These are phyloP conservation scores for Melanargia galathea DNA, from an alignment of 2,888 invertebrate genomes.

Conservation along the genomic window DNA sequence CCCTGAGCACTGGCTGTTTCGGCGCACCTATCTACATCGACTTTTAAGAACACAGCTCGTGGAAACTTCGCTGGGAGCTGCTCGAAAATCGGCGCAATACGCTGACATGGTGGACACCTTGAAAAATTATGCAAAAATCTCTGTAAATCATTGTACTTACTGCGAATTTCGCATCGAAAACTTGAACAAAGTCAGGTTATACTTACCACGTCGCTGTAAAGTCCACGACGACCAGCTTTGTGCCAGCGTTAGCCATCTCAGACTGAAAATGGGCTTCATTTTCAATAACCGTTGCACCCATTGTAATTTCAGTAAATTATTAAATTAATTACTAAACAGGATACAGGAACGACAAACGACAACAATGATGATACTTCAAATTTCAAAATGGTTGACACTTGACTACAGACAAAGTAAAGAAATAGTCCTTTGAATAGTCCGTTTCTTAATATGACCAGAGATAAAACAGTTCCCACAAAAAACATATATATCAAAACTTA, in stretches of 20 bases:
- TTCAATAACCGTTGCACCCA: slow-evolving; percentile 85
- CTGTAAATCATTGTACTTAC: slow-evolving; percentile 32
- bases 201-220: slow-evolving; percentile 96
- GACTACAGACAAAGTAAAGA: slow-evolving; percentile 10
- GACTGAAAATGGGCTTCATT: slow-evolving; percentile 92
- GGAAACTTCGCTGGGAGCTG: slow-evolving; percentile 93
- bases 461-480: no score
- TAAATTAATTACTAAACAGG: slow-evolving; percentile 27
- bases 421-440: background rate
- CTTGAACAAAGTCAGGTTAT: slow-evolving; percentile 55
- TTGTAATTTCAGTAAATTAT: slow-evolving; percentile 44
- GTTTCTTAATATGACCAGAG: no score
- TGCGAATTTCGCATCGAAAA: slow-evolving; percentile 69
- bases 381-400: slow-evolving; percentile 50
- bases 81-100: slow-evolving; percentile 96
- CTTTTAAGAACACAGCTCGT: slow-evolving; percentile 94
- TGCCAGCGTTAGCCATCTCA: slow-evolving; percentile 92
- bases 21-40: slow-evolving; percentile 96
- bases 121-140: slow-evolving; percentile 31
- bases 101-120: slow-evolving; percentile 98
- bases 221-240: slow-evolving; percentile 95
- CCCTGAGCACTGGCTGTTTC: slow-evolving; percentile 94
- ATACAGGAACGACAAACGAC: no score
- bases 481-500: no score
- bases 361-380: slow-evolving; percentile 56